A percentile compares a stretch with the other conserved stretches of the same genome.
Conservation (phyloP, 2,797 vertebrate genomes). For the Sylvia borin region DNA sequence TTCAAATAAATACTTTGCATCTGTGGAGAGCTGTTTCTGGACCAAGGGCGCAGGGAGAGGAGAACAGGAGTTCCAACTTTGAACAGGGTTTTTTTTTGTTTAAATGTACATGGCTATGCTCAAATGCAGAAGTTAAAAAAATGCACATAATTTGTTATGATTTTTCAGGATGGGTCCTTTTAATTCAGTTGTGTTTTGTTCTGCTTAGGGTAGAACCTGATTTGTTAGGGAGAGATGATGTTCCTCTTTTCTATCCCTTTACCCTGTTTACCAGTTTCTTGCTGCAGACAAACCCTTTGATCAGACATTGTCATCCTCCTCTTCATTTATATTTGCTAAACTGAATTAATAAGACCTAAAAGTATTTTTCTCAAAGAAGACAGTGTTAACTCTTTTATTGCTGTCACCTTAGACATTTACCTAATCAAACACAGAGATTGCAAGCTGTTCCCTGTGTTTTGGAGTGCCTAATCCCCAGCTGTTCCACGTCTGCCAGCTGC, state of each 20-base stretch:
- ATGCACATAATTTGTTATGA: background rate
- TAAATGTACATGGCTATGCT: background rate
- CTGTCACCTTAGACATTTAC: background rate
- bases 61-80: background rate
- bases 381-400: background rate
- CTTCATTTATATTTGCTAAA: background rate
- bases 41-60: background rate
- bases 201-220: background rate
- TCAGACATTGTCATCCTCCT: background rate
- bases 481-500: background rate
- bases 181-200: background rate
- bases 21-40: background rate
- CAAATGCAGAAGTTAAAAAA: background rate
- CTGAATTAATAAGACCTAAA: background rate
- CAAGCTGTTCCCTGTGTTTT: background rate
- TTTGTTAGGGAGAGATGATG: background rate
- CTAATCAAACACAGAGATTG: background rate
- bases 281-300: background rate
- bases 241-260: background rate
- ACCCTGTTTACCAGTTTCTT: background rate
- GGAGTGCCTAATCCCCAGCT: background rate
- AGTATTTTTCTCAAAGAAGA: background rate
- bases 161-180: background rate
- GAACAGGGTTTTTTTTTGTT: background rate
- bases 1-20: background rate